Evolutionary conservation across 2,113 vertebrate species (phyloP), one percentile per base, ranked within the genome.

Genomic region (Archocentrus centrarchus): DNA sequence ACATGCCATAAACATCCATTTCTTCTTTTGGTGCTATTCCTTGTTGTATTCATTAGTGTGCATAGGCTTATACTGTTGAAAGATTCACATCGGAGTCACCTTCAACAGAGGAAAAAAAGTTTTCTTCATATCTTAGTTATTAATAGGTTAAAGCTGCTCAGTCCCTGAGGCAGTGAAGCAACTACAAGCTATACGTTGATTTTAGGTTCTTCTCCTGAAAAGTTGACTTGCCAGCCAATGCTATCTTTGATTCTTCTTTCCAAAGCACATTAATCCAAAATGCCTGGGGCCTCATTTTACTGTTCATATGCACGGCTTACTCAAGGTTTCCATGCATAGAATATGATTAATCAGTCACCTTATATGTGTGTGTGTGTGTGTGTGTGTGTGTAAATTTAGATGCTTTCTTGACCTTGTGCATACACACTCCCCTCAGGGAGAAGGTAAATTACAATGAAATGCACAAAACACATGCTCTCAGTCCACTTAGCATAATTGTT

Each of bases 381-480:
- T 50, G 47, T 50, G 47, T 50, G 47, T 50, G 13, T 17, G 47
- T 50, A 55, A 55, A 55, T 73, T 35, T 55, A 55, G 68, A 73
- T 35, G 47, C 10, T 32, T 32, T 20, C 68, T 18, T 35, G 27
- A 73, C 68, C 47, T 73, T 73, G 68, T 73, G 2, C 18, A 3
- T 2, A 47, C 47, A 9, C 14, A 32, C 20, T 35, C 18, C 18
- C 68, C 47, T n/a, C 27, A 0, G 27, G 68, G 27, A 73, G 47
- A 73, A 55, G 47, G 68, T 73, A n/a, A 35, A 73, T 73, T 55
- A 55, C 6, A 2, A 73, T 3, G 53, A 0, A 18, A 73, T 73
- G 32, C 30, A 73, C 27, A 73, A n/a, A 73, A 55, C 47, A 55
- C 47, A 55, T 39, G 37, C 47, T 73, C 68, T 73, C 68, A n/a